Evolutionary conservation across 2,797 vertebrate genomes (phyloP).

Genomic region (Rhinoraja longicauda): DNA sequence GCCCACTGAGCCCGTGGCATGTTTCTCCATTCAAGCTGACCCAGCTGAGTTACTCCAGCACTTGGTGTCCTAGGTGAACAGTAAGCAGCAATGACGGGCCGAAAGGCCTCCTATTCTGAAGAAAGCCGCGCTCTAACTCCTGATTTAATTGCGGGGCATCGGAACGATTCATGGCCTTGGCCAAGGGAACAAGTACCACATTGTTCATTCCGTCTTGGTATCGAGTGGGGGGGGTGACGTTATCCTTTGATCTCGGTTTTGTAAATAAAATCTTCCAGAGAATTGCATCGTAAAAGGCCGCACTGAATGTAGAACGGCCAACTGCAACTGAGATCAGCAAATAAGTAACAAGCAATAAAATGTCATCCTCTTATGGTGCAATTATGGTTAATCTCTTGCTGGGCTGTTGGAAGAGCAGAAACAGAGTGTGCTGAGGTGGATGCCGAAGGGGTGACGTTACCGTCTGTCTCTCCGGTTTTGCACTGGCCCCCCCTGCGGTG

Average conservation of each 20-base stretch:
- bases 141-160: not conserved
- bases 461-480: not conserved
- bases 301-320: not conserved
- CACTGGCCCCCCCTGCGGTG: no score
- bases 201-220: not conserved
- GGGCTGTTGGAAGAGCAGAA: not conserved
- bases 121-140: not conserved
- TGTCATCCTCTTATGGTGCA: not conserved
- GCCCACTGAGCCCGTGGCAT: no score
- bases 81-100: not conserved
- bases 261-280: constrained; percentile 6
- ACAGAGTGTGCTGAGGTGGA: not conserved
- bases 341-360: not conserved
- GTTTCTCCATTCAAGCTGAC: no score
- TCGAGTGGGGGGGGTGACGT: not conserved
- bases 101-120: not conserved
- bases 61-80: not conserved
- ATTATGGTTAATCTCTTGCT: not conserved
- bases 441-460: not conserved
- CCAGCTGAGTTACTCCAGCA: no score
- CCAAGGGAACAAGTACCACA: not conserved
- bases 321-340: constrained; percentile 18
- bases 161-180: not conserved
- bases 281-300: not conserved
- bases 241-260: not conserved